Conservation (phyloP, 2,888 invertebrate species). For the Harpalus rufipes region DNA sequence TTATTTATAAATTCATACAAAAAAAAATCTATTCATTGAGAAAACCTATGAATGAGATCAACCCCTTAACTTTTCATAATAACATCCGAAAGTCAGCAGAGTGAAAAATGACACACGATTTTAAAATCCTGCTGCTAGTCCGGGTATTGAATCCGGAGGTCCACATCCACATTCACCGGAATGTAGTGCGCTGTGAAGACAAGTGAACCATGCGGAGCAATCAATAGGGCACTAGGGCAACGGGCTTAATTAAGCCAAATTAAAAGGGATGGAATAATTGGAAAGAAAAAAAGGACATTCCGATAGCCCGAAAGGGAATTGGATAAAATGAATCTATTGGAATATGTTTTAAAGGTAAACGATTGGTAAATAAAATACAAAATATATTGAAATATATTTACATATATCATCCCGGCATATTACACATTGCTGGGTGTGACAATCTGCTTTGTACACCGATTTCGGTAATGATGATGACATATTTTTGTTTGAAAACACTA, state of each 20-base stretch:
- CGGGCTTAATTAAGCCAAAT: not conserved
- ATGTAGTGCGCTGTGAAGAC: not conserved
- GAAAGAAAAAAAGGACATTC: not conserved
- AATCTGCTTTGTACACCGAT: no score
- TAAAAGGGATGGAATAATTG: not conserved
- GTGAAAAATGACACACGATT: not conserved
- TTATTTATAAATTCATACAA: no score
- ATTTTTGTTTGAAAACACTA: no score
- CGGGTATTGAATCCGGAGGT: not conserved
- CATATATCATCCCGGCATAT: no score
- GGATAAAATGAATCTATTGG: no score
- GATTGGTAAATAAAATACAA: no score
- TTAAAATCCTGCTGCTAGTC: no score
- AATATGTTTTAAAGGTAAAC: no score
- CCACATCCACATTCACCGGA: not conserved
- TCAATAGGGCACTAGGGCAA: constrained; percentile 1
- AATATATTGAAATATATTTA: no score
- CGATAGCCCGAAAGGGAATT: no score
- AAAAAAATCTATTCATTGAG: not conserved
- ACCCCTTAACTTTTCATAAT: not conserved
- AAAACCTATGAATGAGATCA: not conserved
- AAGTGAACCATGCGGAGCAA: not conserved
- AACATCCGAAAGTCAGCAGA: not conserved
- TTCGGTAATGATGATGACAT: no score
- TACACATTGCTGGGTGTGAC: no score